Conservation (phyloP, 2,113 vertebrate genomes). For the Sakesphorus luctuosus region DNA sequence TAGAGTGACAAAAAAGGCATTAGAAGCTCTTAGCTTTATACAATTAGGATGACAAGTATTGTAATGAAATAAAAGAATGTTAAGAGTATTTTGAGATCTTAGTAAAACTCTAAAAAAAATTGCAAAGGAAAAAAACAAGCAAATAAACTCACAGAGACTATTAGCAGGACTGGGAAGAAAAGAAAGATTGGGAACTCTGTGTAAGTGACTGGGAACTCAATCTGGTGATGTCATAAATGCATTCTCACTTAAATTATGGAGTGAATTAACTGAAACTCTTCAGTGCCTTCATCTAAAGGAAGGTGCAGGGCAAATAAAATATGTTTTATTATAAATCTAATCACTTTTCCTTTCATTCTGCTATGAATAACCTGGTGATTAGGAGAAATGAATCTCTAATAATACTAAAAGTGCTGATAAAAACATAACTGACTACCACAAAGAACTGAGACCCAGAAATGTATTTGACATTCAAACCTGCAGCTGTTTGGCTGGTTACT, state of each 20-base stretch:
- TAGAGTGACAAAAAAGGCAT: background rate
- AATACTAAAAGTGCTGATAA: background rate
- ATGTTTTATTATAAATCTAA: background rate
- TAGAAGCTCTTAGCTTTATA: background rate
- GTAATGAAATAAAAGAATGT: background rate
- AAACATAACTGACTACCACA: background rate
- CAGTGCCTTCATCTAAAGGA: background rate
- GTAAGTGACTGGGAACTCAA: background rate
- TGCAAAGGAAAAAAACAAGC: background rate
- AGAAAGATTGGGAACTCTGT: background rate
- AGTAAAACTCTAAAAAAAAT: background rate
- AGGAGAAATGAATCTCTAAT: background rate
- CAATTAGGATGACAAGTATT: background rate
- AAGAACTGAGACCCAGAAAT: background rate
- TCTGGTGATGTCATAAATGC: background rate
- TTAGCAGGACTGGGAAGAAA: background rate
- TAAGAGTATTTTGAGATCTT: background rate
- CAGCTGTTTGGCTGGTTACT: background rate
- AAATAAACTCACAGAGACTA: background rate
- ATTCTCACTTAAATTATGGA: fast-evolving
- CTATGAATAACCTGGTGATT: background rate
- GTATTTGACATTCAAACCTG: background rate
- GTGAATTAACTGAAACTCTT: background rate
- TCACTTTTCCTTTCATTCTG: background rate
- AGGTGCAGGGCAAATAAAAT: background rate